Evolutionary conservation across 2,797 vertebrate genomes (phyloP).

Genomic region (Chrosomus eos): DNA sequence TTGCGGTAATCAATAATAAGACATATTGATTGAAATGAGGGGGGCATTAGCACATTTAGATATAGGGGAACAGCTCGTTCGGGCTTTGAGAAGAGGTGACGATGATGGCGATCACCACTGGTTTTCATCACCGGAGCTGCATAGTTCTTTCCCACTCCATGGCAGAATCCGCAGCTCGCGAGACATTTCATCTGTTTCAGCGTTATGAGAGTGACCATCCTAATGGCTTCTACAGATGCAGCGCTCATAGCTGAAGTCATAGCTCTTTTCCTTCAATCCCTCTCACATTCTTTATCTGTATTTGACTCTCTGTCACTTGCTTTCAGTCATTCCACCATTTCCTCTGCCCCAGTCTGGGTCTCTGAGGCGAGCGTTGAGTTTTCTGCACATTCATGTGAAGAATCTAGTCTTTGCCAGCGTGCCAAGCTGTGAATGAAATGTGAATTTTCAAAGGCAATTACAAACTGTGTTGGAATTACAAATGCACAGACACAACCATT

Average conservation of each 20-base stretch:
- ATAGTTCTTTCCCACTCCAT: conserved; percentile 40
- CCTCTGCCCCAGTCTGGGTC: conserved; percentile 7
- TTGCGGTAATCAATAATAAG: conserved; percentile 27
- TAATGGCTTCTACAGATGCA: conserved; percentile 74
- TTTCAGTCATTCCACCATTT: conserved; percentile 34
- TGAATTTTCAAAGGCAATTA: not conserved
- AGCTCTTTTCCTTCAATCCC: conserved; percentile 21
- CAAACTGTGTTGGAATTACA: not conserved
- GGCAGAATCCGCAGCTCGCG: conserved; percentile 63
- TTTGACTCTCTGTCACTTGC: conserved; percentile 41
- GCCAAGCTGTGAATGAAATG: not conserved
- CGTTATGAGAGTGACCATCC: conserved; percentile 52
- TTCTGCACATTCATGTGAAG: not conserved
- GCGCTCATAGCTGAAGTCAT: conserved; percentile 45
- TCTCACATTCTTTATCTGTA: conserved; percentile 51
- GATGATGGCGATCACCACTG: conserved; percentile 37
- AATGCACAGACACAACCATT: not conserved
- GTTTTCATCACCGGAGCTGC: conserved; percentile 31
- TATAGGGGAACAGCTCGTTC: conserved; percentile 26
- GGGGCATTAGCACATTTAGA: conserved; percentile 29
- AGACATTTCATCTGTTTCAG: conserved; percentile 56
- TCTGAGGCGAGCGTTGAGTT: conserved; percentile 23
- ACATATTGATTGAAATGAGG: conserved; percentile 33
- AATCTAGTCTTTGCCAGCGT: not conserved
- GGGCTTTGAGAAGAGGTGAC: conserved; percentile 50